Percentiles rank a stretch among this genome's conserved stretches.
phyloP scores from a whole-genome alignment of 2,113 vertebrate genomes.

The Lophotis ruficrista region DNA sequence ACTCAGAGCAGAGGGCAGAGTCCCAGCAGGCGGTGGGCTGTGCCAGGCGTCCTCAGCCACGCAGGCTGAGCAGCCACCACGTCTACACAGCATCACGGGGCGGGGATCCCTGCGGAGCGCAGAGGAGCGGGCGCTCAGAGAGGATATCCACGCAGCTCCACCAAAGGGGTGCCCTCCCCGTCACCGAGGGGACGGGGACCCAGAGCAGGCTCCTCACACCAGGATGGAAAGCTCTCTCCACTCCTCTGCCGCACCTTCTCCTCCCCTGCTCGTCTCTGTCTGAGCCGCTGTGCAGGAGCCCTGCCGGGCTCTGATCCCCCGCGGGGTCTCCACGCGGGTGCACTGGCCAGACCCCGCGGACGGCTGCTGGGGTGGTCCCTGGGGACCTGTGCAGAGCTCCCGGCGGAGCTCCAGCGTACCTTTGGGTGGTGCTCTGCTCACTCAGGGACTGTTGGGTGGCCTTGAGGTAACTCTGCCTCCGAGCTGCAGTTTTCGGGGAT shows the following conservation, averaged over 20 bases:
- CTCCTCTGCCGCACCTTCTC: neutral
- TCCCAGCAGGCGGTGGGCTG: neutral
- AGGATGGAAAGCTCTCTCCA: neutral
- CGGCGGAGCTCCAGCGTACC: slow-evolving; percentile 71
- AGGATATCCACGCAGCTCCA: neutral
- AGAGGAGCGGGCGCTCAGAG: neutral
- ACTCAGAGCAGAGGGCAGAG: neutral
- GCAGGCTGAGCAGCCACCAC: neutral
- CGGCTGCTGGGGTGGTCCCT: neutral
- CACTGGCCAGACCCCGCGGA: neutral
- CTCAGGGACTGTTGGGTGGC: slow-evolving; percentile 98
- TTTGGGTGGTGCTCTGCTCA: slow-evolving; percentile 94
- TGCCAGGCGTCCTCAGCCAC: neutral
- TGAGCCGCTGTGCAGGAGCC: neutral
- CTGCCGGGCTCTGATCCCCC: neutral
- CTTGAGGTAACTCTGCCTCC: slow-evolving; percentile 98
- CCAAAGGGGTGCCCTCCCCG: neutral
- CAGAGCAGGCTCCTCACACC: neutral
- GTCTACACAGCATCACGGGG: neutral
- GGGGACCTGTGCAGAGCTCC: neutral
- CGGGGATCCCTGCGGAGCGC: neutral
- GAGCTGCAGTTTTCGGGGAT: slow-evolving; percentile 92
- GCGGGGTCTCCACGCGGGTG: neutral
- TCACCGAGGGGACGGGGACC: neutral
- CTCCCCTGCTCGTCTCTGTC: neutral